A percentile compares a stretch with the other conserved stretches of the same genome.
phyloP scores from a whole-genome alignment of 92 coral and sea anemone species.

The Siderastrea siderea region DNA sequence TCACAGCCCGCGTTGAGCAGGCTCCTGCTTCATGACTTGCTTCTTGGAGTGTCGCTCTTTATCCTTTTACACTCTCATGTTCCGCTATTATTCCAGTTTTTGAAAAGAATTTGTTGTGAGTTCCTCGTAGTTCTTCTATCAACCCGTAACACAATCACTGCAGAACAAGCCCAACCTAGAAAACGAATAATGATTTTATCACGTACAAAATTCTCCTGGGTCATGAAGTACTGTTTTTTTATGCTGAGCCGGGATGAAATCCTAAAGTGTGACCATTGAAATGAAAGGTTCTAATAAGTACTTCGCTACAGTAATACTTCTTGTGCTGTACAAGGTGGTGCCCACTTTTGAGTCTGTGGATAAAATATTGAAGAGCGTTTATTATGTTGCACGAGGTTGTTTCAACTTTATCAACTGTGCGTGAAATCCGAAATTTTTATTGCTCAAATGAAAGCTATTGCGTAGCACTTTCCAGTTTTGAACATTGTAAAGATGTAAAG shows the following conservation, averaged over 20 bases:
- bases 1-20: not conserved
- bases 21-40: constrained; percentile 5
- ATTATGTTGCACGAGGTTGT: not conserved
- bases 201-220: not conserved
- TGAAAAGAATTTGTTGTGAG: not conserved
- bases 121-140: not conserved
- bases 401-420: not conserved
- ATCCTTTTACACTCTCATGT: not conserved
- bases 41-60: not conserved
- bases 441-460: too few species aligned
- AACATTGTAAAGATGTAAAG: too few species aligned
- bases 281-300: too few species aligned
- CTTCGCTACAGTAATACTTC: too few species aligned
- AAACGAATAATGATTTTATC: not conserved
- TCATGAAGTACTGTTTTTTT: too few species aligned
- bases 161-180: constrained; percentile 45
- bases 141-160: constrained; percentile 3
- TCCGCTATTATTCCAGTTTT: not conserved
- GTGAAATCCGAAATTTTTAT: not conserved
- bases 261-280: not conserved
- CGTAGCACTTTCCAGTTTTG: too few species aligned
- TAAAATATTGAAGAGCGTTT: not conserved
- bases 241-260: too few species aligned
- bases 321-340: too few species aligned
- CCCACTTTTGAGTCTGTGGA: too few species aligned